These are phyloP conservation scores for Drosophila koepferae DNA, from an alignment of 2,888 invertebrate species.

Conservation along the genomic window DNA sequence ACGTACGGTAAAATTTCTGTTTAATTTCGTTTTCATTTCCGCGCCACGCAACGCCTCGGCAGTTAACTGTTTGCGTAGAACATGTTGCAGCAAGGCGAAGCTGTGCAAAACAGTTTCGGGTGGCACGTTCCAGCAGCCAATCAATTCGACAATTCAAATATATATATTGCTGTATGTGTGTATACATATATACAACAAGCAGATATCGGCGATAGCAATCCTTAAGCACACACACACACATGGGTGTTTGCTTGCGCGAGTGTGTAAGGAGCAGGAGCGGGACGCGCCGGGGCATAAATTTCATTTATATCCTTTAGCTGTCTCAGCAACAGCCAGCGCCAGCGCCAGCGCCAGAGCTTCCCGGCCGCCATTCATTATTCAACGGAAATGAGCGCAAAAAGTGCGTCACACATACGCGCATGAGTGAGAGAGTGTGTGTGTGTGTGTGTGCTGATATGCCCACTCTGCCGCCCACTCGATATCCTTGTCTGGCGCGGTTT, in stretches of 20 bases:
- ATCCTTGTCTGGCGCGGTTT: constrained; percentile 21
- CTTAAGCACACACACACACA: constrained; percentile 17
- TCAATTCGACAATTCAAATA: constrained; percentile 63
- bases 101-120: neutral
- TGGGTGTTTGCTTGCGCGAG: constrained; percentile 7
- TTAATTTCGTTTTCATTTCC: constrained; percentile 79
- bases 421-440: constrained; percentile 6
- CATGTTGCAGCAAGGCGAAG: constrained; percentile 1
- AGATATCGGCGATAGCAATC: constrained; percentile 38
- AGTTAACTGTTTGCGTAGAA: constrained; percentile 43
- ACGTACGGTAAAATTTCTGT: constrained; percentile 62
- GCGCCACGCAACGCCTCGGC: constrained; percentile 39
- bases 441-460: constrained; percentile 1
- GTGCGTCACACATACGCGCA: constrained; percentile 13
- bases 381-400: constrained; percentile 66
- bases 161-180: neutral
- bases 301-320: constrained; percentile 53
- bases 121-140: constrained; percentile 66
- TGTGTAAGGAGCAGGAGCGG: neutral
- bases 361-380: constrained; percentile 59
- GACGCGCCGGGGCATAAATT: constrained; percentile 38
- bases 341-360: constrained; percentile 29
- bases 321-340: constrained; percentile 20
- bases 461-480: neutral
- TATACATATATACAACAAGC: constrained; percentile 23